Evolutionary conservation across 1,140 invertebrate species (phyloP).

Genomic region (Habropoda laboriosa): DNA sequence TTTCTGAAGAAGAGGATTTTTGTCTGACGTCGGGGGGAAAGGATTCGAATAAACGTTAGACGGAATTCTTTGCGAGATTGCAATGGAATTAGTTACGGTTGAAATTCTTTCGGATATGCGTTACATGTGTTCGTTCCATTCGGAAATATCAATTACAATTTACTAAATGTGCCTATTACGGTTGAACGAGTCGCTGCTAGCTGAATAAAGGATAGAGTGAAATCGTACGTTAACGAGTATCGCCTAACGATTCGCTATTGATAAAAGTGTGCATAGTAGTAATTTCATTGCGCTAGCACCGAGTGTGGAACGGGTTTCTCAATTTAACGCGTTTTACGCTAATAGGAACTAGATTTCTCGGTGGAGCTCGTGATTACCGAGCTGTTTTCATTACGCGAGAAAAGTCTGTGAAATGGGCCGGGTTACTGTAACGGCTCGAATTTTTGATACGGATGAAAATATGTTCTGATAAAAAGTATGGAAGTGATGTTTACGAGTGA

Average conservation of each 20-base stretch:
- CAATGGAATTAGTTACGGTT: neutral
- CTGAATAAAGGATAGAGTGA: neutral
- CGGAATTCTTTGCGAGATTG: neutral
- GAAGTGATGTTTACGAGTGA: no score
- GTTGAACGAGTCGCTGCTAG: neutral
- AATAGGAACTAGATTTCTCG: no score
- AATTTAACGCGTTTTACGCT: neutral
- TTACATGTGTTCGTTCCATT: neutral
- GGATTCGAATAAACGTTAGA: no score
- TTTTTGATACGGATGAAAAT: no score
- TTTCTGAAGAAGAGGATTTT: neutral
- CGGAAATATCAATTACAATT: neutral
- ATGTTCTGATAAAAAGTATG: no score
- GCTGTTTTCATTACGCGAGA: no score
- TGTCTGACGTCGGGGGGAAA: neutral
- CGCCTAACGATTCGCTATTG: neutral
- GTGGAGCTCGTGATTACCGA: no score
- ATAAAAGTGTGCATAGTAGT: neutral
- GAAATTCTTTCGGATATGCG: neutral
- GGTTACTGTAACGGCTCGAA: no score
- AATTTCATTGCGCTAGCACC: neutral
- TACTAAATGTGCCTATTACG: neutral
- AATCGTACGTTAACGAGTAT: conserved; percentile 5
- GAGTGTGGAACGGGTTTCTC: neutral
- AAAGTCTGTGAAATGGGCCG: no score